Conservation (phyloP, 2,888 invertebrate species). For the Himalopsyche japonica region DNA sequence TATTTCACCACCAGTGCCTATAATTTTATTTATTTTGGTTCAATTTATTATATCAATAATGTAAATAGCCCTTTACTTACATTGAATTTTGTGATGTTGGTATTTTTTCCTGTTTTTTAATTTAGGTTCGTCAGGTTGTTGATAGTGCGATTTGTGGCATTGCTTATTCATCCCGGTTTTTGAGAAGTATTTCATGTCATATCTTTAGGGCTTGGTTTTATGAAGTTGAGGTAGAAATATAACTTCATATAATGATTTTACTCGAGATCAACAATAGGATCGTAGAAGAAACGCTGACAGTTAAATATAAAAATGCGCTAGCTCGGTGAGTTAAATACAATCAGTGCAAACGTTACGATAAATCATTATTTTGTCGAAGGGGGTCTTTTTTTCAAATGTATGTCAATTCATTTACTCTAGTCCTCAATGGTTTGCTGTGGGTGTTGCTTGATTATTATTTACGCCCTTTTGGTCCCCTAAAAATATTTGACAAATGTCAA, state of each 20-base stretch:
- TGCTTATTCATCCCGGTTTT: constrained; percentile 24
- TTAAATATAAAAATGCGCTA: constrained; percentile 94
- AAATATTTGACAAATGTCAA: background rate
- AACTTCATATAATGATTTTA: constrained; percentile 75
- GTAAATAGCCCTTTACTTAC: background rate
- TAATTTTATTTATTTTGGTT: too few relatives aligned
- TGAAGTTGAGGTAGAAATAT: constrained; percentile 55
- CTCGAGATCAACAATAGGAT: constrained; percentile 99
- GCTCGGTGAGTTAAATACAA: constrained; percentile 78
- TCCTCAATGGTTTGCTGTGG: background rate
- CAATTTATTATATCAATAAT: too few relatives aligned
- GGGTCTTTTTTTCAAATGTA: background rate
- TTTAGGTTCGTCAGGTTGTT: background rate
- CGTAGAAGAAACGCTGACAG: constrained; percentile 93
- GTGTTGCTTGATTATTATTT: background rate
- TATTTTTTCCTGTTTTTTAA: background rate
- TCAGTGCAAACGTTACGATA: background rate
- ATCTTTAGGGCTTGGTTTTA: constrained; percentile 58
- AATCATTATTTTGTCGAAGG: background rate
- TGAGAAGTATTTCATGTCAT: constrained; percentile 10
- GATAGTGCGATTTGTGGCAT: constrained; percentile 8
- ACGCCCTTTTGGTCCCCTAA: background rate
- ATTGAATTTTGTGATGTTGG: background rate
- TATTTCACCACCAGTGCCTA: too few relatives aligned
- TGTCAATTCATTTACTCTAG: background rate